These are phyloP conservation scores for Anabas testudineus DNA, from an alignment of 2,797 vertebrate species.

Conservation along the genomic window DNA sequence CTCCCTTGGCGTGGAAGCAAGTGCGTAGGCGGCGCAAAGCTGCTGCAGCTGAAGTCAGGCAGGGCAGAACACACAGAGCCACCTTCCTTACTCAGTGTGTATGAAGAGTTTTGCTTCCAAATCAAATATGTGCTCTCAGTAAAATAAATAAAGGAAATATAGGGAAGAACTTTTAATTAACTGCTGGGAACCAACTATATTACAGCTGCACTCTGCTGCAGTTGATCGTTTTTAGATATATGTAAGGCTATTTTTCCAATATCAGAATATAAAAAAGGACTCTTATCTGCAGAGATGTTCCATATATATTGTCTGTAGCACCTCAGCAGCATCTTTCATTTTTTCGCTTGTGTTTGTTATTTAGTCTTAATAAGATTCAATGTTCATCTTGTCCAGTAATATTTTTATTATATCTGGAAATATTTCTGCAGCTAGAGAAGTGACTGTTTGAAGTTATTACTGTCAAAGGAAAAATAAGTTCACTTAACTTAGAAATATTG, in stretches of 20 bases:
- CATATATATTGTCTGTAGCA: neutral
- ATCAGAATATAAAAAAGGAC: neutral
- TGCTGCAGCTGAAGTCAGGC: slow-evolving; percentile 30
- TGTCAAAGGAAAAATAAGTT: no score
- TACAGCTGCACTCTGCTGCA: neutral
- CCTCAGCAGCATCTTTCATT: neutral
- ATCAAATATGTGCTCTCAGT: slow-evolving; percentile 2
- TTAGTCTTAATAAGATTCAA: no score
- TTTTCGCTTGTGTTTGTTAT: no score
- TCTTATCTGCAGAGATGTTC: neutral
- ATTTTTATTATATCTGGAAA: no score
- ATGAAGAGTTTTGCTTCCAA: slow-evolving; percentile 16
- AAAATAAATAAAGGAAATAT: neutral
- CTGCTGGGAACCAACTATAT: slow-evolving; percentile 14
- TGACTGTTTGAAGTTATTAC: no score
- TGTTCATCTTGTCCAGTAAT: no score
- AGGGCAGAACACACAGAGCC: slow-evolving; percentile 17
- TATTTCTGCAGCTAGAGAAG: no score
- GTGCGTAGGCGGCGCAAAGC: slow-evolving; percentile 36
- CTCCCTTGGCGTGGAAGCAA: slow-evolving; percentile 18
- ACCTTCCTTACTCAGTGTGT: slow-evolving; percentile 2
- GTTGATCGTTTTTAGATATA: neutral
- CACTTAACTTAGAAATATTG: no score
- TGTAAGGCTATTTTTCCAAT: neutral
- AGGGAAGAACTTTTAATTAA: slow-evolving; percentile 34